A percentile compares a stretch with the other conserved stretches of the same genome.
phyloP scores from a whole-genome alignment of 2,888 invertebrate genomes.

The Andrena bucephala region DNA sequence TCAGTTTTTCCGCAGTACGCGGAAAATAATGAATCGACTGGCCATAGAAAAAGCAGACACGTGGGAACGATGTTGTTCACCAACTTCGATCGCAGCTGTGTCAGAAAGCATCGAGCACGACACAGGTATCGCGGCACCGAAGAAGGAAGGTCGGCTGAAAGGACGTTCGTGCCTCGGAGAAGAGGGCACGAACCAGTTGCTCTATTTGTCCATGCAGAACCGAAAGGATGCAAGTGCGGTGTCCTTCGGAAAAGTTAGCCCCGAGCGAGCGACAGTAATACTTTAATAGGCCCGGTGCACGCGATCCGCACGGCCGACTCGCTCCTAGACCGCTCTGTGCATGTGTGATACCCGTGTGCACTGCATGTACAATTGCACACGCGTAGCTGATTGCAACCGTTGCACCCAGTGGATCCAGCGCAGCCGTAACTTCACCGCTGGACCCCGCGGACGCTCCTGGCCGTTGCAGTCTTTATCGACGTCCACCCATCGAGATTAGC shows the following conservation, averaged over 20 bases:
- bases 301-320: constrained; percentile 53
- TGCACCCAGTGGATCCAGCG: constrained; percentile 43
- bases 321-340: background rate
- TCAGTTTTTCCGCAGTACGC: background rate
- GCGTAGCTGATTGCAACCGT: constrained; percentile 27
- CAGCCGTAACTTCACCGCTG: background rate
- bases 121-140: constrained; percentile 3
- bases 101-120: background rate
- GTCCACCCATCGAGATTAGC: constrained; percentile 24
- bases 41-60: background rate
- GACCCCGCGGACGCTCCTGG: constrained; percentile 4
- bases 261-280: constrained; percentile 65
- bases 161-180: constrained; percentile 47
- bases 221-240: constrained; percentile 41
- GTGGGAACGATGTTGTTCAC: constrained; percentile 1
- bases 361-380: constrained; percentile 32
- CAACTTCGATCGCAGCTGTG: constrained; percentile 23
- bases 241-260: constrained; percentile 67
- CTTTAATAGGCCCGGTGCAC: constrained; percentile 64
- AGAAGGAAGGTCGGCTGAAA: constrained; percentile 50
- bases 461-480: constrained; percentile 1
- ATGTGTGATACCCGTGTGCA: constrained; percentile 2
- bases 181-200: constrained; percentile 18
- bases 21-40: background rate
- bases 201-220: constrained; percentile 44